Evolutionary conservation across 2,888 invertebrate genomes (phyloP).

Genomic region (Pristionchus maxplancki): DNA sequence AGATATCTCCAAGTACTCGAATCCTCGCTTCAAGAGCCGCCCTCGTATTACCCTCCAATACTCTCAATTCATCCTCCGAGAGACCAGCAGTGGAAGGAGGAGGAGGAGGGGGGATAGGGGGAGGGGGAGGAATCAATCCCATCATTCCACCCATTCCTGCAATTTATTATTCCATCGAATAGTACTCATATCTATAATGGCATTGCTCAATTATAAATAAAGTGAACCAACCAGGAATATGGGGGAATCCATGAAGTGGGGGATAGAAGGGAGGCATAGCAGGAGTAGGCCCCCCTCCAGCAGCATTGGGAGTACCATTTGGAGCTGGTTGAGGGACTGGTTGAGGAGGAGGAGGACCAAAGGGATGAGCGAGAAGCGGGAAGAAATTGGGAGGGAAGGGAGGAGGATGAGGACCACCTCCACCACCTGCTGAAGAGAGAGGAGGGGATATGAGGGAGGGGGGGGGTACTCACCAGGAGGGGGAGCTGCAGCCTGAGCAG

Average conservation of each 20-base stretch:
- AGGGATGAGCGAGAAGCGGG: constrained; percentile 66
- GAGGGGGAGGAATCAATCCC: constrained; percentile 56
- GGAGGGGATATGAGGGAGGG: background rate
- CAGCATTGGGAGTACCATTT: constrained; percentile 51
- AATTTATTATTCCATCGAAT: too few relatives aligned
- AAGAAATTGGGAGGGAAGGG: constrained; percentile 56
- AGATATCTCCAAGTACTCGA: constrained; percentile 88
- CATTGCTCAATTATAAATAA: too few relatives aligned
- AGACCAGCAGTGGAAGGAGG: constrained; percentile 83
- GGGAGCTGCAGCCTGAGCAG: constrained; percentile 60
- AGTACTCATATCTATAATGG: too few relatives aligned
- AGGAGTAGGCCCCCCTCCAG: constrained; percentile 39
- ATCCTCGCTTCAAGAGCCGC: constrained; percentile 92
- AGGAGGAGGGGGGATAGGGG: constrained; percentile 77
- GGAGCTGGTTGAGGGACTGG: constrained; percentile 53
- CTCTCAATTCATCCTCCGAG: constrained; percentile 88
- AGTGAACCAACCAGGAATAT: constrained; percentile 24
- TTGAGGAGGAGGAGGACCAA: constrained; percentile 59
- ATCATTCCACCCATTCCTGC: constrained; percentile 6
- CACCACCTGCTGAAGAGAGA: background rate
- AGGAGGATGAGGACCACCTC: constrained; percentile 47
- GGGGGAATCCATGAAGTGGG: constrained; percentile 52
- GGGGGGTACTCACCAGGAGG: background rate
- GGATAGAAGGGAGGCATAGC: constrained; percentile 65
- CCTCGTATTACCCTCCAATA: constrained; percentile 92